Evolutionary conservation across 2,797 vertebrate genomes (phyloP).

Genomic region (Oreochromis mossambicus): DNA sequence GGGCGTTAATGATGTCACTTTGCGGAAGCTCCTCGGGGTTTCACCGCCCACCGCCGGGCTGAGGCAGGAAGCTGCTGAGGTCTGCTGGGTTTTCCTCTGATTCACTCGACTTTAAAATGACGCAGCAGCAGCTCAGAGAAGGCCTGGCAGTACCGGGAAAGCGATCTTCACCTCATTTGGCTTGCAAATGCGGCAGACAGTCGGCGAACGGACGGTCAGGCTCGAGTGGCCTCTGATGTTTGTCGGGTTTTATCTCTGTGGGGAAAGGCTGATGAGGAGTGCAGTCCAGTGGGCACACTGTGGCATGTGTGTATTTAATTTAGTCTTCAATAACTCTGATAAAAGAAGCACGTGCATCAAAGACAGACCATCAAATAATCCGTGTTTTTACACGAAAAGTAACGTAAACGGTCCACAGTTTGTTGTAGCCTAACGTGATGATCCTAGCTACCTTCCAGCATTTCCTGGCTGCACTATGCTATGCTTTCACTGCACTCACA

Average conservation of each 20-base stretch:
- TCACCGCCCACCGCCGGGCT: slow-evolving; percentile 1
- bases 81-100: slow-evolving; percentile 40
- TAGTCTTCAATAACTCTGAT: neutral
- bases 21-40: slow-evolving; percentile 9
- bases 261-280: neutral
- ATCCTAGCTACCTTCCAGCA: neutral
- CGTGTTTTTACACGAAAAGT: neutral
- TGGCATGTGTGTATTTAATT: neutral
- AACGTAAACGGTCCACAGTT: neutral
- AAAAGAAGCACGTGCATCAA: neutral
- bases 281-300: neutral
- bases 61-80: slow-evolving; percentile 49
- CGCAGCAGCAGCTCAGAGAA: neutral
- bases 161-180: neutral
- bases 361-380: neutral
- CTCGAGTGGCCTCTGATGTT: neutral
- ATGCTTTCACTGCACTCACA: neutral
- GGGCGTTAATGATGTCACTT: neutral
- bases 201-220: neutral
- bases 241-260: neutral
- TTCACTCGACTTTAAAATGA: neutral
- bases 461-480: neutral
- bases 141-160: neutral
- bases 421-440: neutral
- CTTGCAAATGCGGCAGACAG: neutral